phyloP scores from a whole-genome alignment of 2,113 vertebrate species.

The Coturnix japonica region DNA sequence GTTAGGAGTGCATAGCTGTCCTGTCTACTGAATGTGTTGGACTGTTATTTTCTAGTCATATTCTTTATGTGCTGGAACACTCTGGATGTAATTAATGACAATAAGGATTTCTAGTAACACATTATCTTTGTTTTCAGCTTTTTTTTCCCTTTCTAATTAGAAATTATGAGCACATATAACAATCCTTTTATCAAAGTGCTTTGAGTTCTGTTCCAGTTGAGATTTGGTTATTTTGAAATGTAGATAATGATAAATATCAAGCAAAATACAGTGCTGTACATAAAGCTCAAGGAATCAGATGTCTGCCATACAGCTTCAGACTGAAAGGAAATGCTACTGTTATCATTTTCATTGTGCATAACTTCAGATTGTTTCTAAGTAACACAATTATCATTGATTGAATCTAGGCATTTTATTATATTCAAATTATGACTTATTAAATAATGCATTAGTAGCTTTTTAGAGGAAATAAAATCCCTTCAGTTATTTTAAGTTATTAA shows the following conservation, averaged over 20 bases:
- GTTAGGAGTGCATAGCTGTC: background rate
- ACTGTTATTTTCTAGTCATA: background rate
- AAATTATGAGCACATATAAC: background rate
- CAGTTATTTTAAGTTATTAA: constrained; percentile 33
- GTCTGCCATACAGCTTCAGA: background rate
- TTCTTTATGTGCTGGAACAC: background rate
- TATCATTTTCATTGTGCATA: background rate
- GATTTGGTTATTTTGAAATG: background rate
- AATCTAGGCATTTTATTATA: constrained; percentile 29
- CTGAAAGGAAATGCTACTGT: background rate
- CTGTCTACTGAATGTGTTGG: background rate
- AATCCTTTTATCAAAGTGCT: background rate
- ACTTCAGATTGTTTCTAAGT: constrained; percentile 2
- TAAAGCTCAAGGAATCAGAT: background rate
- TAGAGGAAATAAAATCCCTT: constrained; percentile 30
- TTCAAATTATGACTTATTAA: constrained; percentile 41
- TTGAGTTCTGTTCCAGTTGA: constrained; percentile 4
- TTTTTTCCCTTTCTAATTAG: constrained; percentile 15
- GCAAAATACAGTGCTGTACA: background rate
- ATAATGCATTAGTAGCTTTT: constrained; percentile 16
- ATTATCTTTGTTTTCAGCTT: background rate
- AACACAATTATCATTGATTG: background rate
- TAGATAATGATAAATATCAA: constrained; percentile 11
- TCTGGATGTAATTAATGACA: background rate
- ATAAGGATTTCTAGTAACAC: background rate